phyloP scores from a whole-genome alignment of 2,797 vertebrate genomes.

The Microctenopoma lineatum region DNA sequence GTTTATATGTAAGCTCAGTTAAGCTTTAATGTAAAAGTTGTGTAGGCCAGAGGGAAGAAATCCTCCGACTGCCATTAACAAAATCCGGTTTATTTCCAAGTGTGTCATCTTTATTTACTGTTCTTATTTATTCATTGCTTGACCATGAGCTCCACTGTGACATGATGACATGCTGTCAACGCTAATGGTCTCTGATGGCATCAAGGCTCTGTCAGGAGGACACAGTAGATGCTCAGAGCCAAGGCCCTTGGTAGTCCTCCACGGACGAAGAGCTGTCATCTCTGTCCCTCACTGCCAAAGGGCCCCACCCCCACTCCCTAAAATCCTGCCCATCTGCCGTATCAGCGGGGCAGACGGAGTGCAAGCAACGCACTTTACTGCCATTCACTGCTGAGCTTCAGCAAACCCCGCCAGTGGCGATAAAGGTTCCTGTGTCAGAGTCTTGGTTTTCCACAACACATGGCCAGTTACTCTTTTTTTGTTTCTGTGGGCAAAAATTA shows the following conservation, averaged over 20 bases:
- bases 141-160: slow-evolving; percentile 59
- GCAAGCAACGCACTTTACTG: slow-evolving; percentile 73
- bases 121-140: slow-evolving; percentile 52
- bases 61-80: slow-evolving; percentile 23
- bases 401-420: slow-evolving; percentile 45
- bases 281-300: slow-evolving; percentile 67
- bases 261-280: slow-evolving; percentile 74
- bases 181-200: slow-evolving; percentile 76
- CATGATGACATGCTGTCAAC: slow-evolving; percentile 71
- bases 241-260: slow-evolving; percentile 69
- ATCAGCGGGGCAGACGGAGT: slow-evolving; percentile 69
- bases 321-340: slow-evolving; percentile 78
- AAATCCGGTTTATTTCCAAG: slow-evolving; percentile 38
- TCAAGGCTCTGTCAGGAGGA: slow-evolving; percentile 75
- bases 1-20: not conserved
- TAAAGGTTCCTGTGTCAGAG: slow-evolving; percentile 45
- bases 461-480: slow-evolving; percentile 31
- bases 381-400: slow-evolving; percentile 62
- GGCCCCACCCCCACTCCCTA: slow-evolving; percentile 52
- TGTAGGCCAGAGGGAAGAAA: slow-evolving; percentile 8
- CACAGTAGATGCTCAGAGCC: slow-evolving; percentile 71
- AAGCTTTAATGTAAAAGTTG: slow-evolving; percentile 13
- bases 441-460: slow-evolving; percentile 33
- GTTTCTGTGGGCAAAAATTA: slow-evolving; percentile 19
- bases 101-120: slow-evolving; percentile 56